Evolutionary conservation across 2,888 invertebrate species (phyloP), one percentile per base, ranked within the genome.

Genomic region (Dascillus cervinus): DNA sequence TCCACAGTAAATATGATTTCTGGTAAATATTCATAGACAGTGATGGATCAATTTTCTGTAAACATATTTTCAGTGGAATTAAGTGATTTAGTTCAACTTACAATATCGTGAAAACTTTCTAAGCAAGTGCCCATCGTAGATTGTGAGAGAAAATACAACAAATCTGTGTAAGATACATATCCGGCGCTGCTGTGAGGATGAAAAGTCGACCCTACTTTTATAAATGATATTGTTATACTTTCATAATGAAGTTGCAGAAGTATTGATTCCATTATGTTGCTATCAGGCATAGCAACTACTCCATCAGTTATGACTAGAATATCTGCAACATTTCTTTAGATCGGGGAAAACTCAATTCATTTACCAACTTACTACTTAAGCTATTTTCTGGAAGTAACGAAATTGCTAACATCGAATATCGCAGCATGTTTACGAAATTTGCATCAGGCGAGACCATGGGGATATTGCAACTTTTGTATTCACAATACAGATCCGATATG

Each of bases 241-340:
- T 76, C 77, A 48, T 77, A 78, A 43, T 85, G 72, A 30, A 87
- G 64, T 56, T 85, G 83, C 39, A 77, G 74, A 41, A 87, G 65
- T 13, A 85, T 65, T 3, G 76, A 73, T 53, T 86, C 84, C 56
- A 84, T 70, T 40, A 80, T 72, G 47, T 74, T 72, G n/a, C 77
- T 73, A 57, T 85, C 83, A 3, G 83, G 79, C 43, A 79, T 72
- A 32, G 72, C 72, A 24, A 82, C 72, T 39, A 82, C 77, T 6
- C 85, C 85, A 63, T 87, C 86, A 2, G 85, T 81, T 44, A 80
- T 70, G 39, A 79, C 73, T 44, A 83, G 70, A 56, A 84, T 72
- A 62, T 79, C 82, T 82, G 58, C 40, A 37, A 22, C n/a, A n/a
- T n/a, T n/a, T n/a, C n/a, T n/a, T n/a, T n/a, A n/a, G n/a, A n/a